Percentiles rank a stretch among this genome's conserved stretches.
phyloP scores from a whole-genome alignment of 2,797 vertebrate species.

The Chelidonichthys spinosus region DNA sequence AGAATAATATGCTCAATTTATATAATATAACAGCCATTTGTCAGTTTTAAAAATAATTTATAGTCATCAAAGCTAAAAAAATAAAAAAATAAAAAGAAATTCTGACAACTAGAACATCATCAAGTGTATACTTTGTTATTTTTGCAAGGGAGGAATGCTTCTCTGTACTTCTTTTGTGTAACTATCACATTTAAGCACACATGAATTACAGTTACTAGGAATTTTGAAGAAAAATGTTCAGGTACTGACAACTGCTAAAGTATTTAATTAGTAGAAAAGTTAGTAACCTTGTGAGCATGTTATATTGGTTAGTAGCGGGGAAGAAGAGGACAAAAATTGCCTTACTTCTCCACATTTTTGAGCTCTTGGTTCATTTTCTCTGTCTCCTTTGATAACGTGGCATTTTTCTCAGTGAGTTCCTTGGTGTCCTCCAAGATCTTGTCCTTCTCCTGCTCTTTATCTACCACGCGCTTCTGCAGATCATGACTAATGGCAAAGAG shows the following conservation, averaged over 20 bases:
- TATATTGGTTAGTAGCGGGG: background rate
- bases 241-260: slow-evolving; percentile 16
- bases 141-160: background rate
- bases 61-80: background rate
- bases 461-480: slow-evolving; percentile 87
- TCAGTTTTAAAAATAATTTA: background rate
- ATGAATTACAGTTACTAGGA: background rate
- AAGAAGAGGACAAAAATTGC: background rate
- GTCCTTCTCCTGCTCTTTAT: slow-evolving; percentile 89
- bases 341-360: slow-evolving; percentile 94
- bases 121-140: background rate
- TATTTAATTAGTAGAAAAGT: slow-evolving; percentile 4
- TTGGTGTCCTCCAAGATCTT: slow-evolving; percentile 91
- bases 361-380: slow-evolving; percentile 90
- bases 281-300: background rate
- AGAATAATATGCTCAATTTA: background rate
- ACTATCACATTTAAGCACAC: slow-evolving; percentile 8
- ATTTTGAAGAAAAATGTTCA: slow-evolving; percentile 17
- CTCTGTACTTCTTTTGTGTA: background rate
- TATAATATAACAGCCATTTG: background rate
- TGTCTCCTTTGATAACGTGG: slow-evolving; percentile 87
- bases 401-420: slow-evolving; percentile 89
- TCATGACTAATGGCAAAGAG: slow-evolving; percentile 84
- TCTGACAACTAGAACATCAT: background rate
- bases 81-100: background rate